phyloP scores from a whole-genome alignment of 2,888 invertebrate genomes.

The Netelia virgata region DNA sequence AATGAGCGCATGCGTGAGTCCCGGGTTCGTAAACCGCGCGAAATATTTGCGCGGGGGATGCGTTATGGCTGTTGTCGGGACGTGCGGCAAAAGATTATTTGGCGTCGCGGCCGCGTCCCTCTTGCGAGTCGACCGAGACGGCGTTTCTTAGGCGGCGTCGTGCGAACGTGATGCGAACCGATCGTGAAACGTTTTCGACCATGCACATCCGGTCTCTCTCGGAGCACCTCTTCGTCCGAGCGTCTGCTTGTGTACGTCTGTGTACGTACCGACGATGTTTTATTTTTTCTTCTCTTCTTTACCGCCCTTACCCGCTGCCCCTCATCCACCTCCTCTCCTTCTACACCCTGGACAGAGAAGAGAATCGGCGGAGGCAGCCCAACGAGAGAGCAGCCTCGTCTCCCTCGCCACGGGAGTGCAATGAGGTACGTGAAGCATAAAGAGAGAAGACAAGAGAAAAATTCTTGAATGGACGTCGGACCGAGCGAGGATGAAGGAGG shows the following conservation, averaged over 20 bases:
- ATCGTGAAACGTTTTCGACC: constrained; percentile 24
- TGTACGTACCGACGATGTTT: constrained; percentile 12
- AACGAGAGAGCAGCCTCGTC: constrained; percentile 30
- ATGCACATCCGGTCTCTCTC: constrained; percentile 24
- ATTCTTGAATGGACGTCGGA: constrained; percentile 52
- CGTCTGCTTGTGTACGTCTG: background rate
- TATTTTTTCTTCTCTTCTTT: constrained; percentile 25
- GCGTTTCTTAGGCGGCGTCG: background rate
- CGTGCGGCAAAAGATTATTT: constrained; percentile 37
- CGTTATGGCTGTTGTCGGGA: constrained; percentile 12
- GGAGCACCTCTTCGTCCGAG: constrained; percentile 5
- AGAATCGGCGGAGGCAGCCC: constrained; percentile 11
- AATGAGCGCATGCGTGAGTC: background rate
- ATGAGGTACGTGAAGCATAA: constrained; percentile 53
- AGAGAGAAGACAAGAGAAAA: constrained; percentile 55
- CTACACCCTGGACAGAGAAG: constrained; percentile 12
- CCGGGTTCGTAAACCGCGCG: background rate
- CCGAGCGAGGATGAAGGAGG: background rate
- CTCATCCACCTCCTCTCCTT: background rate
- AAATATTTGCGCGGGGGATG: constrained; percentile 9
- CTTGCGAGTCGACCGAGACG: background rate
- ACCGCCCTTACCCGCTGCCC: background rate
- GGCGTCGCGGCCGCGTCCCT: constrained; percentile 2
- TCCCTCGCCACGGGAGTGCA: constrained; percentile 53
- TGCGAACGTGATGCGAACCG: constrained; percentile 20